Evolutionary conservation across 1,140 invertebrate genomes (phyloP), one percentile per base, ranked within the genome.

Genomic region (Ctenoplectra terminalis): DNA sequence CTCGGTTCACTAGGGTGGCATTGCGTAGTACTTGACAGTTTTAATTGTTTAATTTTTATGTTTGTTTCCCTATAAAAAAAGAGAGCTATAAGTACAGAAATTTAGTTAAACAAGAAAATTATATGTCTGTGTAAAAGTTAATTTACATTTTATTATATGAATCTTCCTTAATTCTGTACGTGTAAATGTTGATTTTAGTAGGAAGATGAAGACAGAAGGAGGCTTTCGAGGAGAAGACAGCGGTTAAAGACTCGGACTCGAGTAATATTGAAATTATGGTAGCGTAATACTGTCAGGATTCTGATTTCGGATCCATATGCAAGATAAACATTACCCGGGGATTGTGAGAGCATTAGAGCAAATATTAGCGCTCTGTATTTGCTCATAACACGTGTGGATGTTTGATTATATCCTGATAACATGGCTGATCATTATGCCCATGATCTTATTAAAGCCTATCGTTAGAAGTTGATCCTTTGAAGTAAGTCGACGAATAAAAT

Each of bases 291-390:
- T 54, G 63, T 20, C 63, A 31, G 23, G 29, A 46, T 77, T 67
- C 37, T 9, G 52, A 13, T 46, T 56, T 6, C 50, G 29, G 69
- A 56, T 54, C 37, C 43, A 23, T 67, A 34, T 58, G 50, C 29
- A 69, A 29, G 9, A 67, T 69, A 77, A 77, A 77, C 63, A 34
- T 77, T 77, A 77, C 43, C 52, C 34, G 8, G 64, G 48, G 64
- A 77, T 77, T 69, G 40, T 46, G 29, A 46, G 63, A 54, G 37
- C 69, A 77, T 77, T 77, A 52, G 34, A 40, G 50, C 63, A 69
- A 77, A 67, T 77, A 67, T 67, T 76, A 31, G 73, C 61, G 11
- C 26, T 40, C 40, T 13, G 17, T 54, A 31, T 66, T 76, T 54
- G 61, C 60, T 52, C 46, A 40, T 66, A 66, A 66, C 34, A 50